Base-by-base conservation (phyloP, 2,888 invertebrate genomes). In the Stramonita haemastoma region DNA sequence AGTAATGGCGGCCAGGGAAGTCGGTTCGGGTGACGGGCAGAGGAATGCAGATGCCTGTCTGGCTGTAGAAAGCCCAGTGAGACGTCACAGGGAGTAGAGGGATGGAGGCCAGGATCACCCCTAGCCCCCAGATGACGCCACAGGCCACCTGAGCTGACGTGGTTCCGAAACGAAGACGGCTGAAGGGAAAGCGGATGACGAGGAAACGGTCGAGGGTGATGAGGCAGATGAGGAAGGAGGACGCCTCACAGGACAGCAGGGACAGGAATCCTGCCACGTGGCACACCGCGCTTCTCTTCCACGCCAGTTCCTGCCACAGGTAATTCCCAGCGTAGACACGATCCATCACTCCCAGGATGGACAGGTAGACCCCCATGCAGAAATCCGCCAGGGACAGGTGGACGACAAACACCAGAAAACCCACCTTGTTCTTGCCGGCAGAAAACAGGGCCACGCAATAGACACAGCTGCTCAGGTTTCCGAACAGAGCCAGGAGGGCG, bases 51-150 rank as follows among this genome's bases (percentile, higher is more conserved):
- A 86, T 56, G 0, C 84, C 84, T 57, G 86, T 86, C 66, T 86
- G 86, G n/a, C 86, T 86, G 86, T 66, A 86, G 66, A 86, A 86
- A 6, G 8, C 34, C 86, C 86, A 86, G 86, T 86, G 86, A 8
- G 66, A 85, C 22, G 86, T 86, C 34, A 57, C 57, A 66, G 86
- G 86, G 1, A 86, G 66, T 19, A 66, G 15, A 57, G 60, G 60
- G 22, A 86, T 13, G 17, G 22, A 29, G 22, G 86, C 86, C 60
- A 86, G 60, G 60, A 34, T 4, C 15, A 86, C 19, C 11, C 86
- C 86, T 15, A 34, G 15, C 11, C 57, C 32, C 86, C 86, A 86
- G 29, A 26, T 1, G 22, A 86, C 11, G 19, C 8, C 22, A 22
- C 66, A 66, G 32, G 86, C 66, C 60, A 26, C 13, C 4, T 57